Evolutionary conservation across 1,140 invertebrate species (phyloP), one percentile per base, ranked within the genome.

Genomic region (Melanaphis sacchari): DNA sequence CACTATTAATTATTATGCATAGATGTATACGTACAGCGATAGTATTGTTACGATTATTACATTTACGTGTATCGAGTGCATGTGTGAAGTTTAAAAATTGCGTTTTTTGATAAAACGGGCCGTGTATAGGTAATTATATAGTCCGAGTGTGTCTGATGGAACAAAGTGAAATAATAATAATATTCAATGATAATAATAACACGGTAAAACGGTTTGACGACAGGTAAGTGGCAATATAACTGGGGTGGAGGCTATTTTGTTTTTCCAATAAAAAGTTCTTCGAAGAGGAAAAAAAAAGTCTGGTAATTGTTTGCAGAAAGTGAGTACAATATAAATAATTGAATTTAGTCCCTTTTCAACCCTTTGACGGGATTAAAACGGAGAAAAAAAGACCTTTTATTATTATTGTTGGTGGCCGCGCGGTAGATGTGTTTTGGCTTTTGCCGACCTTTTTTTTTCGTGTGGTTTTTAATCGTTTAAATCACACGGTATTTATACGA

Each of bases 311-410:
- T 93, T 84, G 46, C 91, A 85, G 81, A 31, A 93, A 85, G 24
- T 49, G 36, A 92, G 41, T 82, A 49, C 81, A 82, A 54, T 81
- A 93, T 93, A 84, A 93, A 93, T 93, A 93, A 93, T 93, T 93
- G 91, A 93, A 93, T 93, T 93, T 84, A 93, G 91, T 93, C 91
- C 66, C 81, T 93, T 93, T 93, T 93, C 91, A 93, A 93, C 91
- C 91, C 91, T 82, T 93, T 93, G 91, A 93, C 46, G 91, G 46
- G 81, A 82, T 85, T 93, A 93, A 84, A 85, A 84, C 46, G 36
- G 36, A 81, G 91, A 93, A 84, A 93, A 93, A 93, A 84, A 9
- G 85, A 46, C 91, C 54, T 85, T n/a, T 93, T 93, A 85, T 93
- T 88, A n/a, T 85, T 84, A 41, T 92, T 92, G 66, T 92, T 52